Conservation (phyloP, 2,888 invertebrate genomes). For the Leptinotarsa juncta region DNA sequence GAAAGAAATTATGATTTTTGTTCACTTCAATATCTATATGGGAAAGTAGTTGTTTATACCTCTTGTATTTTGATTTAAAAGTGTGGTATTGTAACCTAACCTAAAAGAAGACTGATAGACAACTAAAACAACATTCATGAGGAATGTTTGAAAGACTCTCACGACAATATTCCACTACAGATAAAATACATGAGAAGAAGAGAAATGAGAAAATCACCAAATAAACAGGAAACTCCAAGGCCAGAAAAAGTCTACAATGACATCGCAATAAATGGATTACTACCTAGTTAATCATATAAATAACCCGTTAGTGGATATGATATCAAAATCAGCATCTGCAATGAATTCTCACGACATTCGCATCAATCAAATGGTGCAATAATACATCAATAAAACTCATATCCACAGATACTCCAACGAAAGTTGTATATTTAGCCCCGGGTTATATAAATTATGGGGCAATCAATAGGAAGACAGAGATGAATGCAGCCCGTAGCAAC, state of each 20-base stretch:
- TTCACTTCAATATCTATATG: too few relatives aligned
- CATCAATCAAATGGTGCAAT: not conserved
- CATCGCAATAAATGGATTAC: not conserved
- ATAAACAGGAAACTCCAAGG: not conserved
- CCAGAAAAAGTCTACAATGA: not conserved
- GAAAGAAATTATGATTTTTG: too few relatives aligned
- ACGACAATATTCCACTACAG: too few relatives aligned
- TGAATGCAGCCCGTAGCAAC: conserved; percentile 53
- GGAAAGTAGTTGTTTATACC: too few relatives aligned
- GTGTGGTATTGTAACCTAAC: too few relatives aligned
- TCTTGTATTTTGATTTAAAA: too few relatives aligned
- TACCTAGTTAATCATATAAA: not conserved
- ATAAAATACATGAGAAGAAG: too few relatives aligned
- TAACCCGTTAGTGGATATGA: not conserved
- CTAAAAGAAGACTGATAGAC: too few relatives aligned
- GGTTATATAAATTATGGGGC: conserved; percentile 56
- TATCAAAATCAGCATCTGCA: not conserved
- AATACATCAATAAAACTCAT: conserved; percentile 18
- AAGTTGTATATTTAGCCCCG: conserved; percentile 35
- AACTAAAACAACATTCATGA: too few relatives aligned
- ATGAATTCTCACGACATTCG: not conserved
- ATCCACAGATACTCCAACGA: not conserved
- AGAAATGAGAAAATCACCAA: too few relatives aligned
- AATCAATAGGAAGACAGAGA: conserved; percentile 58
- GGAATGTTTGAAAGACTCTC: too few relatives aligned